Evolutionary conservation across 2,888 invertebrate species (phyloP).

Genomic region (Nemotelus nigrinus): DNA sequence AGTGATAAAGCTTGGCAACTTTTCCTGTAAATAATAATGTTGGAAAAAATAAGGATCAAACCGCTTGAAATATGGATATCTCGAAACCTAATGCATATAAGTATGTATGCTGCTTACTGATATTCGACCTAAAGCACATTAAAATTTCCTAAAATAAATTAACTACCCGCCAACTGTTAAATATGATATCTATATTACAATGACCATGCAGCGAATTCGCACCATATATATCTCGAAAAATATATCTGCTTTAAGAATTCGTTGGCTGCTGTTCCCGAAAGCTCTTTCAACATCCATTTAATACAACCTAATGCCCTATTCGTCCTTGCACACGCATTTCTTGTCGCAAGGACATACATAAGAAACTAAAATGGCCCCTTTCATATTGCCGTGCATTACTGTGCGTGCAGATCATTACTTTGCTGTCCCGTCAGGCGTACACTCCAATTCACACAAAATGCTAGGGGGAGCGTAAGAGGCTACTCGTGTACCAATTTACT

Average conservation of each 20-base stretch:
- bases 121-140: neutral
- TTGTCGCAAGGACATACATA: slow-evolving; percentile 2
- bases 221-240: neutral
- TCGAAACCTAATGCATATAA: too few species aligned
- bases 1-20: too few species aligned
- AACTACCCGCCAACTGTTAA: neutral
- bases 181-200: too few species aligned
- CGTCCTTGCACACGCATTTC: slow-evolving; percentile 24
- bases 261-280: neutral
- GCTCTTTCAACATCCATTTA: slow-evolving; percentile 11
- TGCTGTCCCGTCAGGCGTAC: slow-evolving; percentile 18
- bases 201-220: too few species aligned
- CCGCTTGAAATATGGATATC: too few species aligned
- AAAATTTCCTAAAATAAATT: neutral
- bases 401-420: slow-evolving; percentile 42
- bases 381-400: slow-evolving; percentile 18
- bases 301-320: neutral
- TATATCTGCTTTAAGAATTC: neutral
- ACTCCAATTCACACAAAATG: neutral
- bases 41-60: too few species aligned
- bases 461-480: neutral
- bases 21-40: too few species aligned
- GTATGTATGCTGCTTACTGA: too few species aligned
- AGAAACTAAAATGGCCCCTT: slow-evolving; percentile 7
- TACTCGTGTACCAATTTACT: slow-evolving; percentile 19